Percentiles rank a stretch among this genome's conserved stretches.
Conservation (phyloP, 2,888 invertebrate genomes). For the Hetaerina titia region DNA sequence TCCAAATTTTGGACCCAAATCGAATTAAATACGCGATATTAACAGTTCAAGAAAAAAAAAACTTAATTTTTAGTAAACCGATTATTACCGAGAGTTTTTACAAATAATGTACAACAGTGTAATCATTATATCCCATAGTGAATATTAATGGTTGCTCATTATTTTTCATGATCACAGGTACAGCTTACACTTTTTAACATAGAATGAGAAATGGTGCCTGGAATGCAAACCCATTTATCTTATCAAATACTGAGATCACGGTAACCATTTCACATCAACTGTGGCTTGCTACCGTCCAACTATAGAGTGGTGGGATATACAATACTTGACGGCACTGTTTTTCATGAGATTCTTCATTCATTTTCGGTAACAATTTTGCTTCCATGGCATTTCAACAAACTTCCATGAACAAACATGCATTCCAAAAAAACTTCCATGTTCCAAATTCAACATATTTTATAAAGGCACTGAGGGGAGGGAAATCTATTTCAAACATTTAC, state of each 20-base stretch:
- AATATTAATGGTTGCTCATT: background rate
- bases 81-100: conserved; percentile 36
- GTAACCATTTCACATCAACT: background rate
- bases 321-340: conserved; percentile 3
- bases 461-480: conserved; percentile 2
- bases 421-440: conserved; percentile 20
- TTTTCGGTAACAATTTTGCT: conserved; percentile 11
- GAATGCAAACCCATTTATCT: background rate
- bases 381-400: conserved; percentile 63
- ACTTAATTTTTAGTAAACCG: conserved; percentile 42
- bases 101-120: conserved; percentile 55
- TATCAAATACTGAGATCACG: conserved; percentile 37
- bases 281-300: background rate
- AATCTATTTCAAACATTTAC: background rate
- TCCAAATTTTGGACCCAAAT: conserved; percentile 28
- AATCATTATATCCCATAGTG: conserved; percentile 46
- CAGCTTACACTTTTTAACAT: conserved; percentile 2
- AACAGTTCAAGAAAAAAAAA: conserved; percentile 32
- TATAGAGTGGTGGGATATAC: conserved; percentile 12
- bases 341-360: background rate
- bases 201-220: background rate
- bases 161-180: conserved; percentile 49
- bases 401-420: background rate
- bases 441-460: conserved; percentile 49
- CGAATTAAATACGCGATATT: conserved; percentile 60